phyloP scores from a whole-genome alignment of 2,888 invertebrate genomes.

The Onthophagus sagittarius region DNA sequence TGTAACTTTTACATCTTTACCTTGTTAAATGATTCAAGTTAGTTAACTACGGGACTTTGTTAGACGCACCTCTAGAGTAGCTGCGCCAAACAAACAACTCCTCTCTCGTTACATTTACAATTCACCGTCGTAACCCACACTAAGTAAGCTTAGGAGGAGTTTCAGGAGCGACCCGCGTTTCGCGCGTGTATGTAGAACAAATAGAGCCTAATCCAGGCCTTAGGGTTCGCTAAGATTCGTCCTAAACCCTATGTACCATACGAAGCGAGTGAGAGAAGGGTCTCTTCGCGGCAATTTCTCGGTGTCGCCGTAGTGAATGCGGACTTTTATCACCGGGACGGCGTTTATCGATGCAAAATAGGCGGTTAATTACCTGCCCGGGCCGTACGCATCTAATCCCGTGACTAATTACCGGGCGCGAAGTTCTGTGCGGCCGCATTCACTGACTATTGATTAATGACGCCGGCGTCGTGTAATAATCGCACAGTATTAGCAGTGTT shows the following conservation, averaged over 20 bases:
- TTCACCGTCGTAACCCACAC: neutral
- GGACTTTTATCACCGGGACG: neutral
- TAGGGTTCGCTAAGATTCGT: neutral
- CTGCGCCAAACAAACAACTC: neutral
- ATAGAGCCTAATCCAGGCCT: neutral
- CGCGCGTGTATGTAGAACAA: neutral
- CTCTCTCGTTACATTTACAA: neutral
- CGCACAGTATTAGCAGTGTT: constrained; percentile 5
- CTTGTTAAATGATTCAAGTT: neutral
- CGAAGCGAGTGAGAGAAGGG: neutral
- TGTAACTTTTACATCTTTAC: neutral
- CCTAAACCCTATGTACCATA: neutral
- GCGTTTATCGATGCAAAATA: constrained; percentile 10
- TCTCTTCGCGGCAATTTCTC: neutral
- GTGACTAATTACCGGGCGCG: constrained; percentile 8
- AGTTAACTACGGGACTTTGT: neutral
- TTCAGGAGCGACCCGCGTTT: neutral
- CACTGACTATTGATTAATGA: constrained; percentile 10
- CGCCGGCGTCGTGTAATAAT: neutral
- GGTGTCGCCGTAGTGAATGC: neutral
- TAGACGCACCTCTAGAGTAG: neutral
- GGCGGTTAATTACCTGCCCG: constrained; percentile 7
- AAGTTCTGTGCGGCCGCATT: constrained; percentile 7
- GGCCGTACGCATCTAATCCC: constrained; percentile 9
- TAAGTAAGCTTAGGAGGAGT: neutral